Evolutionary conservation across 2,888 invertebrate genomes (phyloP), one percentile per base, ranked within the genome.

Genomic region (Eilema sororculum): DNA sequence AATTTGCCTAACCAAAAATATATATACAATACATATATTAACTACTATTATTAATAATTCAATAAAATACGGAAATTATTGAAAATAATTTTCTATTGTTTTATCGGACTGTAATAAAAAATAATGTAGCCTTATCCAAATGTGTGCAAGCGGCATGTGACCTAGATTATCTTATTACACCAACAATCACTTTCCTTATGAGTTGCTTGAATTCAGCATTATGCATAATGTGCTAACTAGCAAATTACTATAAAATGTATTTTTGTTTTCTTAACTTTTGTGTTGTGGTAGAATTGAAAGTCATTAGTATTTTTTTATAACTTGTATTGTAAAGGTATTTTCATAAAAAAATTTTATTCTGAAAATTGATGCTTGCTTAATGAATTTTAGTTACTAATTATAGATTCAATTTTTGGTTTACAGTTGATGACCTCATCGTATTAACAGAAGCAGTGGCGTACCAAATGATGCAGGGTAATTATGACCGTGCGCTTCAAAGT

Each of bases 381-480:
- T 20, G 46, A 20, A 46, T 46, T 20, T 6, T 46, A 41, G 41
- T 13, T 20, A 46, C 46, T 52, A 52, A 52, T 52, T 52, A 52
- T 52, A n/a, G 52, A 8, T n/a, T 52, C 9, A 57, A 13, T 62
- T 68, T 73, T 79, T 73, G 78, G 66, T 84, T 96, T 96, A 77
- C 95, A 96, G 98, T 98, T 86, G 98, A 98, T 95, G 97, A 97
- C 92, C 96, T 98, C 80, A 97, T 98, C 92, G 97, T 97, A 90
- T 96, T 98, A 87, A 97, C 98, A 84, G 98, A 98, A 93, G 97
- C 96, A 90, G 97, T 98, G 81, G 97, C 98, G 71, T 96, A 97
- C 85, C 96, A 97, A 86, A 96, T 98, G 89, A 96, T 97, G 89
- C 97, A 97, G 86, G 97, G 97, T 79, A 97, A 97, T 88, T 97